Base-by-base conservation (phyloP, 2,113 vertebrate species). In the Epinephelus moara region DNA sequence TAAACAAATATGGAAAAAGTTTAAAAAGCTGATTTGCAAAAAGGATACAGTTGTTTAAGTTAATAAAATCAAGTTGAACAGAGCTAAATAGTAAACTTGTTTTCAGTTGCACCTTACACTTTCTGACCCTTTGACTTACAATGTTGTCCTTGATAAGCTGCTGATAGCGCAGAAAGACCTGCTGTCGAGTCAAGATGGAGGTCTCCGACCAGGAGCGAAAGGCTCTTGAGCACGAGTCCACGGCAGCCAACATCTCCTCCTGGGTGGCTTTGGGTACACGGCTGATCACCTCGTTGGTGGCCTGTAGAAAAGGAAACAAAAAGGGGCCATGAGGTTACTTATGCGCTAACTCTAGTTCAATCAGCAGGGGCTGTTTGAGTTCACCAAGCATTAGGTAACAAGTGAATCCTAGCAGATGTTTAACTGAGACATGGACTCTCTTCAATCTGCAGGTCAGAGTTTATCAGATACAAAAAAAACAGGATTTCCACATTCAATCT, bases 111-210 rank as follows among this genome's bases (percentile, higher is more conserved):
- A 73, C 72, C 11, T 73, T 33, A 23, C 12, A 23, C 15, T 18
- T 18, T 77, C 4, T 33, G 27, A 67, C 14, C 9, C 57, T 82
- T 67, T 70, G 69, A 91, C 97, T 97, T 94, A 99, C 98, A 95
- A 98, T 96, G 89, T 99, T 99, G 85, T 99, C 97, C 92, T 99
- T 99, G 95, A 99, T 99, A 76, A 99, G 96, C 76, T 97, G 97
- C 84, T 99, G 98, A 88, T 99, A 99, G 75, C 97, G 96, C 42
- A 99, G 95, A 64, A 99, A 97, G 87, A 99, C 84, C 92, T 99
- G 98, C 92, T 99, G 98, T 25, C 98, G 96, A 70, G 95, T 93
- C 89, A 99, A 90, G 88, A 99, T 89, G 18, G 98, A 99, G 0
- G 97, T 98, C 80, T 98, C 97, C 10, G 98, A 97, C 98, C 98